Evolutionary conservation across 2,888 invertebrate species (phyloP), one percentile per base, ranked within the genome.

Genomic region (Leptura quadrifasciata): DNA sequence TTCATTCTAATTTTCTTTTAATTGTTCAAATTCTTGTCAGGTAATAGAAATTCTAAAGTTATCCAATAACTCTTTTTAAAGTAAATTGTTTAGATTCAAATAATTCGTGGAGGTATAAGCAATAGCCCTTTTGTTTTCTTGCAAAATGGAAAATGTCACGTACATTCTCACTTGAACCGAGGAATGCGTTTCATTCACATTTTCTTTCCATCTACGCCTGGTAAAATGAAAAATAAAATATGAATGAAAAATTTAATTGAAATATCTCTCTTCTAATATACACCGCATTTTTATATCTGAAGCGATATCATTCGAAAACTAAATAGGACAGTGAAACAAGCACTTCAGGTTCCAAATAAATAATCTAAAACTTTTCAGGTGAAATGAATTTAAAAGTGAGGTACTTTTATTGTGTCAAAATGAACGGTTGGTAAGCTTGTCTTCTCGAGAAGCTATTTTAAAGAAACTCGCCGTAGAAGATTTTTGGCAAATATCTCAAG

Each of bases 61-160:
- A 31, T 31, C 6, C 6, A 6, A 31, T 31, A 31, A 31, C 15
- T 39, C 2, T 6, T 47, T n/a, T n/a, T 47, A n/a, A 47, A 47
- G 4, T 47, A 5, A 47, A 47, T 47, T n/a, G 6, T 39, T 20
- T 20, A 12, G 39, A 63, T 21, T 17, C 3, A 47, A n/a, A n/a
- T n/a, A 47, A 39, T n/a, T n/a, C 15, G 15, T 5, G 15, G 6
- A n/a, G 5, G 47, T 47, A 47, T 39, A 9, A 39, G 39, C 39
- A 39, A 39, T 39, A 39, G 17, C 68, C 1, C 68, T 35, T 54
- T 68, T 68, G 55, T 68, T 64, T 72, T 55, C 63, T 27, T 17
- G n/a, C 55, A 58, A 55, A 52, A 75, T 70, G 75, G 70, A 75
- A 75, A 75, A 71, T 75, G 75, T 75, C 75, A 75, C 75, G 75